phyloP scores from a whole-genome alignment of 2,888 invertebrate genomes.

The Notodonta ziczac region DNA sequence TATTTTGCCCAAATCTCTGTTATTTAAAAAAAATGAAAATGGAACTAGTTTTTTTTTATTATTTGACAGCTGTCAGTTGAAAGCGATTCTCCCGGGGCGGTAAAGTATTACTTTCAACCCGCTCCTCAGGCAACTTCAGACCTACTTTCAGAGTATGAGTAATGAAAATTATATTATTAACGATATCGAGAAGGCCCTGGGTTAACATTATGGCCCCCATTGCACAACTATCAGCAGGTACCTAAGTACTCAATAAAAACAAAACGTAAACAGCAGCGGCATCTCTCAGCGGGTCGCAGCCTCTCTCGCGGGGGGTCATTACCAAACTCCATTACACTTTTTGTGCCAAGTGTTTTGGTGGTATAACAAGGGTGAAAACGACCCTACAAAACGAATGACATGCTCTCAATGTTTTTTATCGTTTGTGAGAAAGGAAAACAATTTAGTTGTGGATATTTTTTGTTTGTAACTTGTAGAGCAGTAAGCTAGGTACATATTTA shows the following conservation, averaged over 20 bases:
- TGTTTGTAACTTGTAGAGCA: background rate
- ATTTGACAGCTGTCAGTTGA: too few relatives aligned
- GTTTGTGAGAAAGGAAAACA: conserved; percentile 60
- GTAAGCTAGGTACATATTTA: background rate
- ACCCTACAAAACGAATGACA: conserved; percentile 80
- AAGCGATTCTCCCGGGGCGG: too few relatives aligned
- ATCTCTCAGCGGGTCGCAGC: conserved; percentile 71
- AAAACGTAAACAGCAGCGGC: conserved; percentile 55
- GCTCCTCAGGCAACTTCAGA: too few relatives aligned
- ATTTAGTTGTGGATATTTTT: conserved; percentile 38
- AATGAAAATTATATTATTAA: too few relatives aligned
- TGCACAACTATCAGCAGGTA: background rate
- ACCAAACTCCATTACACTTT: conserved; percentile 83
- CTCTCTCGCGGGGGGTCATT: conserved; percentile 78
- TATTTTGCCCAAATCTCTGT: too few relatives aligned
- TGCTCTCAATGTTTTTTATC: conserved; percentile 72
- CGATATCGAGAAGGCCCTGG: too few relatives aligned
- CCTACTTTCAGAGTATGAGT: too few relatives aligned
- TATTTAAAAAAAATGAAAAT: too few relatives aligned
- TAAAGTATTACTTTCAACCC: too few relatives aligned
- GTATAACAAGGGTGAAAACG: conserved; percentile 83
- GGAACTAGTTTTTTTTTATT: too few relatives aligned
- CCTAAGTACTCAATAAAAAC: conserved; percentile 14
- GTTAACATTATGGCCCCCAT: background rate
- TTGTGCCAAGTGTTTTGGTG: conserved; percentile 83